A percentile compares a stretch with the other conserved stretches of the same genome.
These are phyloP conservation scores for Astreopora myriophthalma DNA, from an alignment of 64 coral and sea anemone genomes.

Conservation along the genomic window DNA sequence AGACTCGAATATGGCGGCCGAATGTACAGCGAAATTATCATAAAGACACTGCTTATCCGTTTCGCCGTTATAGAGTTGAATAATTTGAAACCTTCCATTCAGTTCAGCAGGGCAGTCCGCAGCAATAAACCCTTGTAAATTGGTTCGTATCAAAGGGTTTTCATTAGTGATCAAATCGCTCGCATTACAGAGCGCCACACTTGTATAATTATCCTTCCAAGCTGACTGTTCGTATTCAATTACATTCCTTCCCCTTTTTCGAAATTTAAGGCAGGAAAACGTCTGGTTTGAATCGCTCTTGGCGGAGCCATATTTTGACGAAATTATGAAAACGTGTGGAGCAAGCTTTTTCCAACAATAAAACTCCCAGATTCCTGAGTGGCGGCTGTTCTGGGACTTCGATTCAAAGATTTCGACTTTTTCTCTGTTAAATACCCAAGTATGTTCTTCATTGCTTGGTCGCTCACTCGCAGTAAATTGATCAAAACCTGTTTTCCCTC, in stretches of 20 bases:
- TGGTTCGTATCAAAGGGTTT: slow-evolving; percentile 30
- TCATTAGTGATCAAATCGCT: neutral
- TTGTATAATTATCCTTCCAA: slow-evolving; percentile 5
- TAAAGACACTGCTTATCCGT: slow-evolving; percentile 12
- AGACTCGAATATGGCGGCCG: slow-evolving; percentile 59
- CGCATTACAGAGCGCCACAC: neutral
- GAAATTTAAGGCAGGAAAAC: slow-evolving; percentile 47
- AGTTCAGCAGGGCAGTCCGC: slow-evolving; percentile 48
- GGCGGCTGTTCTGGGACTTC: neutral
- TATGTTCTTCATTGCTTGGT: neutral
- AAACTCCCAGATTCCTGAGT: neutral
- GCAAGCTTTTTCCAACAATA: slow-evolving; percentile 15
- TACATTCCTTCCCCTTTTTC: slow-evolving; percentile 40
- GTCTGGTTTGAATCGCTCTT: neutral
- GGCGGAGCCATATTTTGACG: neutral
- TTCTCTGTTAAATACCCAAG: neutral
- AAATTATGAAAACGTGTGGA: slow-evolving; percentile 59
- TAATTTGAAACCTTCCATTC: slow-evolving; percentile 52
- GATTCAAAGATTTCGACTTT: neutral
- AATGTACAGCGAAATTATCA: neutral
- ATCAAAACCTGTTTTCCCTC: neutral
- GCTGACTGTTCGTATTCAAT: slow-evolving; percentile 5
- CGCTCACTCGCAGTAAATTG: neutral
- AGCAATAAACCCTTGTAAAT: neutral
- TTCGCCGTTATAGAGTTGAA: slow-evolving; percentile 6